Evolutionary conservation across 2,888 invertebrate species (phyloP), one percentile per base, ranked within the genome.

Genomic region (Dioctria linearis): DNA sequence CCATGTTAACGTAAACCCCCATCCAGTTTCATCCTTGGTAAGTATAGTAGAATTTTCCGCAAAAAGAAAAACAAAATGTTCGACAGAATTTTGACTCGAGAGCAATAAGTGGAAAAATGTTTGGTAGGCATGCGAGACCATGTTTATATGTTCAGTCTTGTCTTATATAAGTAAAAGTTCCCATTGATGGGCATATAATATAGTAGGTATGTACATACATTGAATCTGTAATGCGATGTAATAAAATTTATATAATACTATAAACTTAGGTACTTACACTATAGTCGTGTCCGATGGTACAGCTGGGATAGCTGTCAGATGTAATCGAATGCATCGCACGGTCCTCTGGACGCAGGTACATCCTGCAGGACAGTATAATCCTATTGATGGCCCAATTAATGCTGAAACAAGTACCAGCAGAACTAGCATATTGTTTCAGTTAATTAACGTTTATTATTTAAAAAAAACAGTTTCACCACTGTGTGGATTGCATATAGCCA

Each of bases 311-410:
- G 84, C 79, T 51, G 85, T 85, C 63, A 87, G 85, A 42, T 86
- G 86, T 42, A 86, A 84, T 51, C 86, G 87, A 80, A 88, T 85
- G 84, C 88, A 88, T 79, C 87, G 86, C 37, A 88, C 88, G 13
- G 85, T 86, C 71, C 85, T 85, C 71, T 86, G 85, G 76, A 85
- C 83, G 84, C 88, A 88, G 80, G 83, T 86, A 84, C 88, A 88
- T 76, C 85, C 87, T 46, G 84, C 80, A 69, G 88, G 88, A 76
- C 88, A 88, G 63, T 71, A 54, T 11, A 57, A n/a, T n/a, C 71
- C 71, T 4, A 80, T 43, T 39, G 82, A 78, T 51, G 66, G 82
- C 25, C 82, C 82, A 80, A 82, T 78, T 80, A 82, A 66, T 42
- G 73, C 49, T 69, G 65, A 76, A 25, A 69, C 39, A 59, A 80